phyloP scores from a whole-genome alignment of 2,888 invertebrate species.

The Drosophila subquinaria region DNA sequence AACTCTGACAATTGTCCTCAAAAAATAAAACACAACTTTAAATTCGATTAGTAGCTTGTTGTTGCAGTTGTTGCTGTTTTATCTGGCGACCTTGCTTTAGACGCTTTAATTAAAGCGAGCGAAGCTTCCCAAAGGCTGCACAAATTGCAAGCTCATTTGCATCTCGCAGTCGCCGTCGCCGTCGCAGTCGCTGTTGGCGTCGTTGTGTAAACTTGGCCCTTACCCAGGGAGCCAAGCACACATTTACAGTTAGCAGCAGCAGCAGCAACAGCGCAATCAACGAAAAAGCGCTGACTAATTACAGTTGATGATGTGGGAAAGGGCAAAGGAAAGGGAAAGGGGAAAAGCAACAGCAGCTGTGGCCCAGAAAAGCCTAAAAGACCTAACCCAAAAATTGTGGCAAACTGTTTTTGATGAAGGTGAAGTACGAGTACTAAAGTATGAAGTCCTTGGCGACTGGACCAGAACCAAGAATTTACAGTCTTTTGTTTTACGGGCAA shows the following conservation, averaged over 20 bases:
- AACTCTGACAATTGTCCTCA: constrained; percentile 2
- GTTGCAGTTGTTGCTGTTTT: background rate
- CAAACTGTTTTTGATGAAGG: constrained; percentile 31
- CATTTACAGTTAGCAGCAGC: background rate
- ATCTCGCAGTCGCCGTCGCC: constrained; percentile 14
- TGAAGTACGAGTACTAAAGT: constrained; percentile 2
- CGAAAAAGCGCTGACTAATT: constrained; percentile 66
- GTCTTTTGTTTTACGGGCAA: constrained; percentile 24
- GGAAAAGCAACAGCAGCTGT: constrained; percentile 15
- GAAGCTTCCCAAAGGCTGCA: constrained; percentile 43
- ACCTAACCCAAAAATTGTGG: constrained; percentile 24
- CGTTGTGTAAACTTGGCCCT: constrained; percentile 32
- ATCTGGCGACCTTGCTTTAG: constrained; percentile 4
- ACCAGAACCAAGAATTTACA: constrained; percentile 20
- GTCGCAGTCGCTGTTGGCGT: constrained; percentile 2
- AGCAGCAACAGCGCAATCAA: constrained; percentile 58
- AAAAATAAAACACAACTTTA: constrained; percentile 1
- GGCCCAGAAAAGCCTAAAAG: constrained; percentile 5
- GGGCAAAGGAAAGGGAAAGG: constrained; percentile 6
- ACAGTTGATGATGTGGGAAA: constrained; percentile 17
- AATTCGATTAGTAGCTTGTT: constrained; percentile 28
- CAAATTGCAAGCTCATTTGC: constrained; percentile 53
- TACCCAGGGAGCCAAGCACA: constrained; percentile 5
- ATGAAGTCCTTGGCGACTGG: constrained; percentile 10
- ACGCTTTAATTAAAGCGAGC: constrained; percentile 44